phyloP scores from a whole-genome alignment of 1,140 invertebrate genomes.

The Trichomalopsis sarcophagae region DNA sequence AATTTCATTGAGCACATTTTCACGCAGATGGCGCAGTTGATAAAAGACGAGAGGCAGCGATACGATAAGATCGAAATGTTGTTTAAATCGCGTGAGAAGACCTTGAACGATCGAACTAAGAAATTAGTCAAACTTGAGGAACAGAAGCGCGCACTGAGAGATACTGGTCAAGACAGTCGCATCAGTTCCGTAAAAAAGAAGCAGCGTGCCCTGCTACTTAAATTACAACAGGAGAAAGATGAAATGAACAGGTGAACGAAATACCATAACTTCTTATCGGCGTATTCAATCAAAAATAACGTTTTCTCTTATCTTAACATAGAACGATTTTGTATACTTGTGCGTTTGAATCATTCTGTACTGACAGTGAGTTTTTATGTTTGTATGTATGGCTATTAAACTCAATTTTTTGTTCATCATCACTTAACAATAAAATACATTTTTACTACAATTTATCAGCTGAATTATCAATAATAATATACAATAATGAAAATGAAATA shows the following conservation, averaged over 20 bases:
- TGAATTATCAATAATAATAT: neutral
- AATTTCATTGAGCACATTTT: slow-evolving; percentile 39
- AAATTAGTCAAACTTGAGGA: slow-evolving; percentile 77
- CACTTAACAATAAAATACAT: neutral
- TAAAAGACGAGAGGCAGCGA: slow-evolving; percentile 72
- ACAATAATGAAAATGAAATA: neutral
- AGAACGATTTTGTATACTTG: slow-evolving; percentile 15
- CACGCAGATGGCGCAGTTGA: slow-evolving; percentile 71
- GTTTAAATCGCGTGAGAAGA: slow-evolving; percentile 76
- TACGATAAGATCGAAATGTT: slow-evolving; percentile 75
- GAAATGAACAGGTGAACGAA: slow-evolving; percentile 73
- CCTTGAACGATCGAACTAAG: slow-evolving; percentile 77
- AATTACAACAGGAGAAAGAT: slow-evolving; percentile 75
- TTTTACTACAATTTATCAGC: neutral
- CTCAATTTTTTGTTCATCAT: no score
- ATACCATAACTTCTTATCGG: slow-evolving; percentile 25
- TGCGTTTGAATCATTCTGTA: neutral
- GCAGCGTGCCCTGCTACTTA: slow-evolving; percentile 74
- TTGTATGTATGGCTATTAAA: neutral
- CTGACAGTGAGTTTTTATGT: slow-evolving; percentile 12
- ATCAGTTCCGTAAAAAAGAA: slow-evolving; percentile 76
- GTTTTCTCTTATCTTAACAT: slow-evolving; percentile 35
- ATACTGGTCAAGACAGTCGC: slow-evolving; percentile 74
- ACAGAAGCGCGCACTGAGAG: slow-evolving; percentile 74
- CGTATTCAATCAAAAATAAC: slow-evolving; percentile 13